A percentile compares a stretch with the other conserved stretches of the same genome.
Conservation (phyloP, 2,888 invertebrate species). For the Rhyacophila evoluta region DNA sequence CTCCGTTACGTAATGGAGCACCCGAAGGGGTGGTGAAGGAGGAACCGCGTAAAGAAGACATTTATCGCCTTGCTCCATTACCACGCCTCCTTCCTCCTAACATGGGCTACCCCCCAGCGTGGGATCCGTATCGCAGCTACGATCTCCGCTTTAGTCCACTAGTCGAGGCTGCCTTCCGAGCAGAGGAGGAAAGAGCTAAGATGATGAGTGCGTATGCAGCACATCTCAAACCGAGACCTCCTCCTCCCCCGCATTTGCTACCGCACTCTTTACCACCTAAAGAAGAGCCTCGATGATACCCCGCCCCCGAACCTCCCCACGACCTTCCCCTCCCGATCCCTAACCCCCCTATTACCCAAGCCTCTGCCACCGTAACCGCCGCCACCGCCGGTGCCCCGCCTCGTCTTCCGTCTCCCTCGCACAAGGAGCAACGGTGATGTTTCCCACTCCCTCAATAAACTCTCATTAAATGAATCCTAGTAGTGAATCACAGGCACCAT, state of each 20-base stretch:
- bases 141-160: constrained; percentile 83
- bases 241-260: constrained; percentile 63
- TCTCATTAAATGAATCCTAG: background rate
- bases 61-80: constrained; percentile 56
- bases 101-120: constrained; percentile 72
- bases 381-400: constrained; percentile 28
- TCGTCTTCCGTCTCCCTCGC: constrained; percentile 36
- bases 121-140: constrained; percentile 80
- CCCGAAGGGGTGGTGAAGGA: constrained; percentile 72
- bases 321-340: background rate
- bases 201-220: constrained; percentile 79
- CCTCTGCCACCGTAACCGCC: constrained; percentile 23
- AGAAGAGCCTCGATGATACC: constrained; percentile 71
- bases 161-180: constrained; percentile 82
- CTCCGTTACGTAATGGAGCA: constrained; percentile 80
- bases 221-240: constrained; percentile 68
- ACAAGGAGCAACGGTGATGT: constrained; percentile 28
- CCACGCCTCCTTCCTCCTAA: constrained; percentile 64
- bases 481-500: background rate
- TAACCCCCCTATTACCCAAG: background rate
- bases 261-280: constrained; percentile 74
- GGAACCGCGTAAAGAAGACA: constrained; percentile 70
- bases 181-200: constrained; percentile 84
- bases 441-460: constrained; percentile 5
- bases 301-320: constrained; percentile 55